Evolutionary conservation across 2,113 vertebrate genomes (phyloP), one percentile per base, ranked within the genome.

Genomic region (Podarcis cretensis): DNA sequence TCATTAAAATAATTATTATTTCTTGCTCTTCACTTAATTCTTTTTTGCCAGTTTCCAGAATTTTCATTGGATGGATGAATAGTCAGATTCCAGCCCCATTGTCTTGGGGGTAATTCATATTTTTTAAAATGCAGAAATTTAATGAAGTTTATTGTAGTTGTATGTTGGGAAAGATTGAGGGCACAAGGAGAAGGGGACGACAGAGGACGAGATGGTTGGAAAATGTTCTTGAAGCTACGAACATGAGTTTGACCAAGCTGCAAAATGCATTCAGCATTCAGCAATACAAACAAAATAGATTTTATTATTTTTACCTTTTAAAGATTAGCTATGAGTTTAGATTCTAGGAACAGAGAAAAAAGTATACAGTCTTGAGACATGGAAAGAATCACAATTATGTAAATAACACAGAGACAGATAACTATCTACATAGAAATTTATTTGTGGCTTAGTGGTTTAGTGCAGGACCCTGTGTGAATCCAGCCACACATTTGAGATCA

Each of bases 1-100:
- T 93, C 90, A 81, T 86, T 95, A 92, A 93, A 91, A 93, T 91
- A 91, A 93, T 91, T 94, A 89, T 93, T 86, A 87, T 89, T 91
- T 32, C 87, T 93, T 93, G 94, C 92, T 93, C 91, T 92, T 89
- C 75, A 81, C 86, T 93, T 54, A 54, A 12, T 54, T n/a, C 25
- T 71, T 35, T 2, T 86, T 83, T 84, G 23, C 37, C 89, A 25
- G 74, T 89, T 87, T 91, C 81, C 63, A 43, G 57, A 78, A 32
- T 85, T 85, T 89, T 16, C 79, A 68, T 94, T 90, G 87, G 71
- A 68, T 37, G 89, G 85, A 57, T 92, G 85, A 90, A 90, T 37
- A 37, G 35, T 37, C 35, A 37, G 35, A 37, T 37, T 37, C 35
- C 35, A 37, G 35, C 35, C 35, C 35, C 35, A 37, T 87, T 86